These are phyloP conservation scores for Macheiramphus alcinus DNA, from an alignment of 2,113 vertebrate genomes.

Conservation along the genomic window DNA sequence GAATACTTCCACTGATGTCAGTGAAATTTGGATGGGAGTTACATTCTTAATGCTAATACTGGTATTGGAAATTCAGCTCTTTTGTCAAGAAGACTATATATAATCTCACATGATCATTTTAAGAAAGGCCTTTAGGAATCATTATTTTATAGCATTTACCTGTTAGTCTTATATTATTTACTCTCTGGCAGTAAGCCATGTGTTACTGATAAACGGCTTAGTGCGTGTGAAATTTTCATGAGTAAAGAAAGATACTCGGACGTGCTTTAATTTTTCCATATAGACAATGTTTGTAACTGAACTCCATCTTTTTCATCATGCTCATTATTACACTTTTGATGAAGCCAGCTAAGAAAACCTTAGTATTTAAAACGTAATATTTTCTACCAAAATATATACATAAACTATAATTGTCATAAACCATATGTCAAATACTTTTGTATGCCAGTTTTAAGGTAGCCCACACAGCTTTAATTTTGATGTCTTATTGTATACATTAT, in stretches of 20 bases:
- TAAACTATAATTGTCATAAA: background rate
- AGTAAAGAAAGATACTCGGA: background rate
- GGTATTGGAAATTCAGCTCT: background rate
- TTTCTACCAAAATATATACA: background rate
- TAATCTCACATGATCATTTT: background rate
- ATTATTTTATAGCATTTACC: background rate
- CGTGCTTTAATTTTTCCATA: background rate
- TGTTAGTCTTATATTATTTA: background rate
- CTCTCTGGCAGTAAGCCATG: background rate
- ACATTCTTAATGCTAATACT: background rate
- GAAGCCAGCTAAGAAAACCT: background rate
- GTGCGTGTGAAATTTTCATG: background rate
- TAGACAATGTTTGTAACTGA: background rate
- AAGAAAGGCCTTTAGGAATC: background rate
- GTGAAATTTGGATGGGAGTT: background rate
- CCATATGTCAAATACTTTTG: background rate
- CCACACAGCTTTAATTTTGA: background rate
- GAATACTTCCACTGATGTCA: background rate
- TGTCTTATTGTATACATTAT: background rate
- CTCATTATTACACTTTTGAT: background rate
- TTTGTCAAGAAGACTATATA: background rate
- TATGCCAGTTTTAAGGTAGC: background rate
- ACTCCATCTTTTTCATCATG: background rate
- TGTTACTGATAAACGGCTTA: background rate
- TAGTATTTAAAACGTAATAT: background rate